Base-by-base conservation (phyloP, 2,888 invertebrate genomes). In the Seira ritae region DNA sequence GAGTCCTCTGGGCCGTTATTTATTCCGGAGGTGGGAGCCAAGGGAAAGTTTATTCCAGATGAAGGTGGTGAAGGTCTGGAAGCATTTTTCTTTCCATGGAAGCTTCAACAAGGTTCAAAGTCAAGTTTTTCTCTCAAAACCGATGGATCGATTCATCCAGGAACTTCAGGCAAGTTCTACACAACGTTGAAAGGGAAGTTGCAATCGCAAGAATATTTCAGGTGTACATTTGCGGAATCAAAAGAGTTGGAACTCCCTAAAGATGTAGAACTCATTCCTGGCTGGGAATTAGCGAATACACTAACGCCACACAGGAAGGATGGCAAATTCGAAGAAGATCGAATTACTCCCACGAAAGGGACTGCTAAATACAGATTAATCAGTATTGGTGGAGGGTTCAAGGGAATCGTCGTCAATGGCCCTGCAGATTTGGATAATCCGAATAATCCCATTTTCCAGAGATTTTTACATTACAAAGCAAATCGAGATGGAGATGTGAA, bases 371-470 rank as follows among this genome's bases (percentile, higher is more conserved):
- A 77, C 42, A 46, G 67, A 17, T 10, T 69, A 0, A 50, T 77
- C n/a, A 67, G 69, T 17, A 22, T 77, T 22, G 77, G 77, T 0
- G 77, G 77, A 0, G 77, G 77, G 10, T 62, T 62, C 8, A 77
- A 77, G 42, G 77, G 69, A 1, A 69, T 77, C 1, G 24, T 77
- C 19, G 37, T 77, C 15, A 50, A 71, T 12, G 71, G 71, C 2
- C 17, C 62, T 10, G 75, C 24, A 1, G 60, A 74, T 15, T 19
- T 76, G 19, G 65, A 70, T 24, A 70, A 81, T 31, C 68, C 81
- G 1, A 76, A 81, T 55, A 73, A 75, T 22, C 81, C 81, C 0
- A 24, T 81, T 17, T 81, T 81, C 55, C 75, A 76, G 22, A 23
- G 65, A 66, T 81, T 71, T 24, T 70, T 81, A 3, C 81, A 76